Conservation (phyloP, 2,113 vertebrate species). For the Pollimyrus isidori region DNA sequence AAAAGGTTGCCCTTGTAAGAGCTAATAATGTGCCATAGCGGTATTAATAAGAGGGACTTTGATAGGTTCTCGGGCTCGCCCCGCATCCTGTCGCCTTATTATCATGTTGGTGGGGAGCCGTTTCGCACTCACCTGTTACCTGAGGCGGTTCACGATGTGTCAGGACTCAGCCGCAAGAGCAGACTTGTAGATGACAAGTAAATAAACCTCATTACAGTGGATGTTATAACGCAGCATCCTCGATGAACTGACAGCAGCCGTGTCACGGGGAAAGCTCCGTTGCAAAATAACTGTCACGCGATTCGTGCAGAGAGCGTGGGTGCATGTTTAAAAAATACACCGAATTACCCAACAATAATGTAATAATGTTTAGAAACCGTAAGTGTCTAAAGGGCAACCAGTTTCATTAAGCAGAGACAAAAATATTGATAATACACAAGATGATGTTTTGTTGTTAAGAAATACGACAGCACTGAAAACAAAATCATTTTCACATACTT, state of each 20-base stretch:
- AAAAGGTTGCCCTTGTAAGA: constrained; percentile 68
- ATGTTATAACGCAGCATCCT: constrained; percentile 46
- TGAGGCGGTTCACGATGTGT: constrained; percentile 56
- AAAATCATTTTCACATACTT: background rate
- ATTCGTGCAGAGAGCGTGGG: constrained; percentile 48
- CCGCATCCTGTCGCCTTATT: constrained; percentile 55
- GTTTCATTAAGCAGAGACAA: background rate
- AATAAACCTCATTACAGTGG: constrained; percentile 67
- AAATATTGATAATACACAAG: background rate
- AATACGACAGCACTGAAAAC: background rate
- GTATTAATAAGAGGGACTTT: constrained; percentile 64
- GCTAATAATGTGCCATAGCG: constrained; percentile 64
- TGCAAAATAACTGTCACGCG: constrained; percentile 52
- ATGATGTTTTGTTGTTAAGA: background rate
- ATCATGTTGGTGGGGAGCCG: constrained; percentile 56
- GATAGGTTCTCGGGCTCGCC: constrained; percentile 55
- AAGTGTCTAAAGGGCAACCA: background rate
- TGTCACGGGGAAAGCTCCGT: background rate
- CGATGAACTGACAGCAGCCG: constrained; percentile 48
- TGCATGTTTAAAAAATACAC: constrained; percentile 18
- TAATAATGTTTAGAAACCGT: background rate
- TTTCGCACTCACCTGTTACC: constrained; percentile 53
- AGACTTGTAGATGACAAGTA: constrained; percentile 62
- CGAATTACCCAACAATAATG: background rate
- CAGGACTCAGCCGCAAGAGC: constrained; percentile 40